These are phyloP conservation scores for Drosophila orena DNA, from an alignment of 1,140 invertebrate species.

Conservation along the genomic window DNA sequence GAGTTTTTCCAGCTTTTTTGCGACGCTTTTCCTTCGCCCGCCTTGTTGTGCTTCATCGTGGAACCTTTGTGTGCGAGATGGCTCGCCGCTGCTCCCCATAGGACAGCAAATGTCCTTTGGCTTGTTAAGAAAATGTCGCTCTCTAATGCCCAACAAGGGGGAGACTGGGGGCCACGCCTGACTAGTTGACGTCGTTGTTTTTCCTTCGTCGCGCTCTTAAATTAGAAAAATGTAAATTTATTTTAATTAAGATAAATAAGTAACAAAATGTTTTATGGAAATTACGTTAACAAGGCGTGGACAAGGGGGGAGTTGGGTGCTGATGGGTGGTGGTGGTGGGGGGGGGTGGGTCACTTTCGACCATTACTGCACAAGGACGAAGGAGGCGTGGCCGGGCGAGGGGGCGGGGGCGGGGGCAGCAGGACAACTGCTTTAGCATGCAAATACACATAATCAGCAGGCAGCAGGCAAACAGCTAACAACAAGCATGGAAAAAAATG, in stretches of 20 bases:
- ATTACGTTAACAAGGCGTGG: conserved; percentile 80
- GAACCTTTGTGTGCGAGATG: conserved; percentile 37
- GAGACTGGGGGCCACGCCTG: conserved; percentile 21
- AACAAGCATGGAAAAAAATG: conserved; percentile 22
- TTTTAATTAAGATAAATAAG: conserved; percentile 85
- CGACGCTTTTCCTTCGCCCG: conserved; percentile 14
- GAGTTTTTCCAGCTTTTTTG: conserved; percentile 54
- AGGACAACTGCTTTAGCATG: conserved; percentile 76
- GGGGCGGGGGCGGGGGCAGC: conserved; percentile 47
- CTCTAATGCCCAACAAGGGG: conserved; percentile 66
- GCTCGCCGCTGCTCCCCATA: conserved; percentile 25
- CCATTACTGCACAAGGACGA: conserved; percentile 69
- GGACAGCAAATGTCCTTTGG: conserved; percentile 78
- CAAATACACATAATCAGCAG: conserved; percentile 79
- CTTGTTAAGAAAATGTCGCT: conserved; percentile 83
- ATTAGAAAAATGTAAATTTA: conserved; percentile 85
- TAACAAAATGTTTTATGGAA: conserved; percentile 85
- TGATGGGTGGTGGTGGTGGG: conserved; percentile 20
- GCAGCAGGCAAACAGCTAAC: conserved; percentile 43
- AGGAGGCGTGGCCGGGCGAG: background rate
- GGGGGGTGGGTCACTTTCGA: conserved; percentile 55
- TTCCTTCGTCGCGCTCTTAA: conserved; percentile 74
- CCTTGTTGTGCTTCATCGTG: conserved; percentile 61
- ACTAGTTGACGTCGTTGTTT: conserved; percentile 45
- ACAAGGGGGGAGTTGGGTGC: conserved; percentile 31